Evolutionary conservation across 2,888 invertebrate genomes (phyloP).

Genomic region (Calephelis perditalis): DNA sequence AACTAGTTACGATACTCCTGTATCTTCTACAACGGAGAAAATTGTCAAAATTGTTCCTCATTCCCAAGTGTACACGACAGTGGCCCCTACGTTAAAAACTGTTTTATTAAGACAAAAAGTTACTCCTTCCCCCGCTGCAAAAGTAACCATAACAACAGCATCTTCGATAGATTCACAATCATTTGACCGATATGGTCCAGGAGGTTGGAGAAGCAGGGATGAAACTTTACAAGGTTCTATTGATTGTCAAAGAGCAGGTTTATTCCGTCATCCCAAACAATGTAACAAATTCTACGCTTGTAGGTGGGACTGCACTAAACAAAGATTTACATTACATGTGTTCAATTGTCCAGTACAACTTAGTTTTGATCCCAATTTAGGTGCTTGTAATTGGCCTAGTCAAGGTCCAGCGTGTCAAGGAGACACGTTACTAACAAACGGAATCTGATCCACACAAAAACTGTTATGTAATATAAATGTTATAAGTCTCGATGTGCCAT

Average conservation of each 20-base stretch:
- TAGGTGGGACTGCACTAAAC: slow-evolving; percentile 87
- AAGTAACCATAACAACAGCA: slow-evolving; percentile 36
- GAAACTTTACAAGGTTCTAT: slow-evolving; percentile 80
- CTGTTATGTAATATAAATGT: slow-evolving; percentile 33
- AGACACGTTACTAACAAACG: slow-evolving; percentile 81
- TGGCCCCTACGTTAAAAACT: slow-evolving; percentile 63
- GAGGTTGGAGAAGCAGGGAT: slow-evolving; percentile 77
- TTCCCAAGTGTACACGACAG: slow-evolving; percentile 52
- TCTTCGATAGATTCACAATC: slow-evolving; percentile 58
- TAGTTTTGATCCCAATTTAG: slow-evolving; percentile 84
- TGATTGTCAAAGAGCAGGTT: slow-evolving; percentile 79
- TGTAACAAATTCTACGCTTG: slow-evolving; percentile 91
- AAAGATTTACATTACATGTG: slow-evolving; percentile 84
- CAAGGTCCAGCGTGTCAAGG: slow-evolving; percentile 87
- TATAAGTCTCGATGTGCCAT: slow-evolving; percentile 64
- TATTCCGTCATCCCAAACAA: slow-evolving; percentile 84
- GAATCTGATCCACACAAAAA: slow-evolving; percentile 43
- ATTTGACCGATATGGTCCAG: slow-evolving; percentile 80
- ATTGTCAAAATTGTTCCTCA: slow-evolving; percentile 52
- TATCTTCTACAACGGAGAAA: slow-evolving; percentile 49
- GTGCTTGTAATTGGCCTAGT: slow-evolving; percentile 91
- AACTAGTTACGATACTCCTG: slow-evolving; percentile 49
- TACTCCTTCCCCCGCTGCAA: slow-evolving; percentile 39
- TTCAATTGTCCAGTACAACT: slow-evolving; percentile 89
- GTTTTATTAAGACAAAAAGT: slow-evolving; percentile 56